These are phyloP conservation scores for Siniperca undulata DNA, from an alignment of 2,797 vertebrate species.

Conservation along the genomic window DNA sequence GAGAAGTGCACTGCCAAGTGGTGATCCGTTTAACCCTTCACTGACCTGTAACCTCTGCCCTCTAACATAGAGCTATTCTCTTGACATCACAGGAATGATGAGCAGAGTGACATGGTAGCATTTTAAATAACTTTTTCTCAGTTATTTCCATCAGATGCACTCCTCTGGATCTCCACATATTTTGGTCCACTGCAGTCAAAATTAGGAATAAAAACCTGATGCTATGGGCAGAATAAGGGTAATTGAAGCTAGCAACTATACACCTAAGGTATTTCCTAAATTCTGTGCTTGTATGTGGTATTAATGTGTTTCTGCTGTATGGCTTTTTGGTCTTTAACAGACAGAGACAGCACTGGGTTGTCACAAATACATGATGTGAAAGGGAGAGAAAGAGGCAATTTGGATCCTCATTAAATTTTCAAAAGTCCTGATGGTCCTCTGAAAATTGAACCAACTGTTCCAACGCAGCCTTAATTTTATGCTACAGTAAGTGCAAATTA, in stretches of 20 bases:
- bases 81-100: slow-evolving; percentile 9
- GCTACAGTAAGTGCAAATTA: slow-evolving; percentile 88
- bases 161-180: background rate
- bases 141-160: background rate
- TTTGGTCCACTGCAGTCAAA: slow-evolving; percentile 4
- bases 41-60: slow-evolving; percentile 34
- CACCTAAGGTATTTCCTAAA: slow-evolving; percentile 13
- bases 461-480: slow-evolving; percentile 86
- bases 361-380: slow-evolving; percentile 70
- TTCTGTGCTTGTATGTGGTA: background rate
- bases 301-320: slow-evolving; percentile 21
- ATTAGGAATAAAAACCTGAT: slow-evolving; percentile 2
- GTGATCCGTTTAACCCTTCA: slow-evolving; percentile 26
- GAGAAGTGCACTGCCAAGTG: slow-evolving; percentile 22
- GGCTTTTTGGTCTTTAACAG: slow-evolving; percentile 57
- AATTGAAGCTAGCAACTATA: background rate
- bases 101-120: background rate
- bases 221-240: background rate
- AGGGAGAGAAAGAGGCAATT: slow-evolving; percentile 76
- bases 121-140: background rate
- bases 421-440: slow-evolving; percentile 85
- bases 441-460: slow-evolving; percentile 85
- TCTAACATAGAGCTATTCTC: background rate
- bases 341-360: slow-evolving; percentile 46
- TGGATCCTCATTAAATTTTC: slow-evolving; percentile 86